Percentiles rank a stretch among this genome's conserved stretches.
Evolutionary conservation across 2,888 invertebrate species (phyloP).

Genomic region (Geotrupes spiniger): DNA sequence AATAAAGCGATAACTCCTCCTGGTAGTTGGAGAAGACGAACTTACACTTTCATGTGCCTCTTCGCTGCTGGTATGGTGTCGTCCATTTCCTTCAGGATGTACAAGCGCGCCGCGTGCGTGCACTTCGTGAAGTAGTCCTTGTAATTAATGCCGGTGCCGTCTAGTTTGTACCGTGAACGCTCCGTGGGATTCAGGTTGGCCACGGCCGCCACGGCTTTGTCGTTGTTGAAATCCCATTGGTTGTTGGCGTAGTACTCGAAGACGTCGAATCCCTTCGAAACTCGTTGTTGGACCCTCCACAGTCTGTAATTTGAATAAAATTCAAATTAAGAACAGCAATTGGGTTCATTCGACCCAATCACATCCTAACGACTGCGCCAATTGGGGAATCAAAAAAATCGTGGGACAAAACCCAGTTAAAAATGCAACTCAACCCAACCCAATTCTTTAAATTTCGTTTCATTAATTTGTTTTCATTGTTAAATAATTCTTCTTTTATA

Average conservation of each 20-base stretch:
- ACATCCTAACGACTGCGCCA: no score
- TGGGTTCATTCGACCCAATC: background rate
- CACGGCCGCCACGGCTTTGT: conserved; percentile 59
- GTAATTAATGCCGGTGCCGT: conserved; percentile 72
- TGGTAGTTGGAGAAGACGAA: no score
- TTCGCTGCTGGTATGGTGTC: conserved; percentile 77
- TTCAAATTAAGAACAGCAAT: no score
- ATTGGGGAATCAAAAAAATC: conserved; percentile 6
- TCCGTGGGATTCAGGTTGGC: conserved; percentile 64
- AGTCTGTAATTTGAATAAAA: no score
- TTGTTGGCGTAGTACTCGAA: conserved; percentile 91
- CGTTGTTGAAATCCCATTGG: conserved; percentile 85
- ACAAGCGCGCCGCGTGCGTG: conserved; percentile 73
- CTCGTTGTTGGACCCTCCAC: conserved; percentile 77
- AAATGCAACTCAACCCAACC: no score
- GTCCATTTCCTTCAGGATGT: conserved; percentile 79
- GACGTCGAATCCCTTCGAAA: conserved; percentile 82
- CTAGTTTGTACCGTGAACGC: conserved; percentile 63
- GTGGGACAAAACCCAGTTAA: no score
- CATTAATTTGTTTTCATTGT: no score
- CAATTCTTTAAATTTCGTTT: no score
- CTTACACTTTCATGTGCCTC: conserved; percentile 77
- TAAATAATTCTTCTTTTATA: no score
- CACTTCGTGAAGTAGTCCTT: conserved; percentile 80
- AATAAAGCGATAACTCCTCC: no score